A percentile compares a stretch with the other conserved stretches of the same genome.
Evolutionary conservation across 2,113 vertebrate genomes (phyloP).

Genomic region (Tupaia tana): DNA sequence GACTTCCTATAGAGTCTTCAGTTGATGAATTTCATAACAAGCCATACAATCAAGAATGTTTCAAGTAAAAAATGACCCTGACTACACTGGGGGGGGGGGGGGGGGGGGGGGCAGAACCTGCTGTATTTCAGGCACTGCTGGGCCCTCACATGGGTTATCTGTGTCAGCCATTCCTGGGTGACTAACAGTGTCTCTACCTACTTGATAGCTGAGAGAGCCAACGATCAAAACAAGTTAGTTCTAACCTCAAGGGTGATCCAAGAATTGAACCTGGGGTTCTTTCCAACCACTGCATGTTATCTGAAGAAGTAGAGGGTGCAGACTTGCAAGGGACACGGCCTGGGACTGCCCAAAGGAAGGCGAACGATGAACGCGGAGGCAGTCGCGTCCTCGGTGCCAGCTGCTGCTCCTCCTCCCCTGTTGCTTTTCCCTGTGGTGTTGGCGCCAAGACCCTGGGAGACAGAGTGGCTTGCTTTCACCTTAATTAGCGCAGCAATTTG

Average conservation of each 20-base stretch:
- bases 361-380: rapidly evolving
- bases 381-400: background rate
- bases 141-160: background rate
- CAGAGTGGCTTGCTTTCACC: conserved; percentile 72
- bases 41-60: too few species aligned
- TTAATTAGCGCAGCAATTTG: conserved; percentile 81
- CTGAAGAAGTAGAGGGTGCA: background rate
- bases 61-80: background rate
- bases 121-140: background rate
- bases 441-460: conserved; percentile 64
- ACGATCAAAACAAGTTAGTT: background rate
- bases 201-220: background rate
- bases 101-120: background rate
- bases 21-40: background rate
- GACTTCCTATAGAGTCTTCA: rapidly evolving
- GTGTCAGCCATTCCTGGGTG: background rate
- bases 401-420: conserved; percentile 11
- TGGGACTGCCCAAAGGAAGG: background rate
- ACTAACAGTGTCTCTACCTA: background rate
- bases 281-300: background rate
- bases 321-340: background rate
- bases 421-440: conserved; percentile 39
- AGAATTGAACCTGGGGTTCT: background rate
- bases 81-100: background rate
- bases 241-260: background rate